Evolutionary conservation across 2,888 invertebrate species (phyloP).

Genomic region (Caenorhabditis japonica): DNA sequence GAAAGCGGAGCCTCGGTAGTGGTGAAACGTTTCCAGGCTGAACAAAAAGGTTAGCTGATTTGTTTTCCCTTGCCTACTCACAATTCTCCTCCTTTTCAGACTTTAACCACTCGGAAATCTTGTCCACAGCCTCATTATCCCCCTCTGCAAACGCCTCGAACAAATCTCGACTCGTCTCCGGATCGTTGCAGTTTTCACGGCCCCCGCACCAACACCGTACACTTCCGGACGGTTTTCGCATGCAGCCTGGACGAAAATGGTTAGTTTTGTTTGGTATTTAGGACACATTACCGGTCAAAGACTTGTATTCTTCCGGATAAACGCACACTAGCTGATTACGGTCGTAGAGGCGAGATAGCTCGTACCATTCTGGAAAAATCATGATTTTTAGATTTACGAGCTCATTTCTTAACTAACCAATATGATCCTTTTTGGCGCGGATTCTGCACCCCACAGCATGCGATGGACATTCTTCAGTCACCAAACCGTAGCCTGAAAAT

Average conservation of each 20-base stretch:
- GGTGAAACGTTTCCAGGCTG: conserved; percentile 41
- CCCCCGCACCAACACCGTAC: conserved; percentile 65
- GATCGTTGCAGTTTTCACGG: conserved; percentile 59
- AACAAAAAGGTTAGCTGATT: neutral
- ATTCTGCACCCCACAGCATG: conserved; percentile 62
- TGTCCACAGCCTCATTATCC: conserved; percentile 38
- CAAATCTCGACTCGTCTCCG: conserved; percentile 58
- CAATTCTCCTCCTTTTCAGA: conserved; percentile 45
- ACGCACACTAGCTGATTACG: conserved; percentile 64
- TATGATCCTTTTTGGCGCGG: conserved; percentile 56
- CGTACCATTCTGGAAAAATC: conserved; percentile 59
- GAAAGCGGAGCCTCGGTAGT: conserved; percentile 27
- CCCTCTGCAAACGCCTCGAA: conserved; percentile 52
- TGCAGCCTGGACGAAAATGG: conserved; percentile 45
- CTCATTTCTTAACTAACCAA: conserved; percentile 33
- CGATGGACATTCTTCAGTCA: conserved; percentile 59
- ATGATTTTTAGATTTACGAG: neutral
- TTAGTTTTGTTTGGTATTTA: too few species aligned
- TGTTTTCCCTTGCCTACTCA: conserved; percentile 6
- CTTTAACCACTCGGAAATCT: conserved; percentile 44
- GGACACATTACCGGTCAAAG: conserved; percentile 58
- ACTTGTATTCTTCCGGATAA: conserved; percentile 61
- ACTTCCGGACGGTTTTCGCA: conserved; percentile 60
- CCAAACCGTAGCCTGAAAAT: conserved; percentile 61
- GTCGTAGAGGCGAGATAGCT: conserved; percentile 60